These are phyloP conservation scores for Gerris buenoi DNA, from an alignment of 1,140 invertebrate species.

Conservation along the genomic window DNA sequence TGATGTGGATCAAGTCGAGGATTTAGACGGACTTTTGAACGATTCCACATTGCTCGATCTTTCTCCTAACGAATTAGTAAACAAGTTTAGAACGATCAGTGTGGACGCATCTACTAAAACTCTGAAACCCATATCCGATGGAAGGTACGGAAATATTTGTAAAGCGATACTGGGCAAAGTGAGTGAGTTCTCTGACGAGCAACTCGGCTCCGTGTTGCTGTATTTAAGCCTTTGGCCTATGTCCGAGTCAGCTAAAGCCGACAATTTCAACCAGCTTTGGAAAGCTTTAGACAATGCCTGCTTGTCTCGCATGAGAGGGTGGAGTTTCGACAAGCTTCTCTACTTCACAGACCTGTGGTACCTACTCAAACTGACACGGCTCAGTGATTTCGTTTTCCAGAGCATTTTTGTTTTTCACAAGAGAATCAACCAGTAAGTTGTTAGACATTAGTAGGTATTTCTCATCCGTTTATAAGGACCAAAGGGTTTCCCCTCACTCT, in stretches of 20 bases:
- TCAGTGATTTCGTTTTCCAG: constrained; percentile 8
- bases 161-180: background rate
- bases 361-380: background rate
- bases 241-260: background rate
- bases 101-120: background rate
- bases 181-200: constrained; percentile 2
- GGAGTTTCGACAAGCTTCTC: constrained; percentile 6
- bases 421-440: background rate
- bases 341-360: constrained; percentile 13
- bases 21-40: background rate
- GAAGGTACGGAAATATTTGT: background rate
- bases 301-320: background rate
- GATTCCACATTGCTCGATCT: too few species aligned
- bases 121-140: background rate
- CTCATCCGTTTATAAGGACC: too few species aligned
- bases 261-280: constrained; percentile 5
- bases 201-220: background rate
- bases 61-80: background rate
- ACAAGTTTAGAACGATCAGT: background rate
- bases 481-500: too few species aligned
- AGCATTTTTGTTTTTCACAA: background rate
- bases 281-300: constrained; percentile 5
- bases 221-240: constrained; percentile 3
- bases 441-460: too few species aligned
- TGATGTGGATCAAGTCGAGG: background rate